phyloP scores from a whole-genome alignment of 2,113 vertebrate genomes.

The Aegithalos caudatus region DNA sequence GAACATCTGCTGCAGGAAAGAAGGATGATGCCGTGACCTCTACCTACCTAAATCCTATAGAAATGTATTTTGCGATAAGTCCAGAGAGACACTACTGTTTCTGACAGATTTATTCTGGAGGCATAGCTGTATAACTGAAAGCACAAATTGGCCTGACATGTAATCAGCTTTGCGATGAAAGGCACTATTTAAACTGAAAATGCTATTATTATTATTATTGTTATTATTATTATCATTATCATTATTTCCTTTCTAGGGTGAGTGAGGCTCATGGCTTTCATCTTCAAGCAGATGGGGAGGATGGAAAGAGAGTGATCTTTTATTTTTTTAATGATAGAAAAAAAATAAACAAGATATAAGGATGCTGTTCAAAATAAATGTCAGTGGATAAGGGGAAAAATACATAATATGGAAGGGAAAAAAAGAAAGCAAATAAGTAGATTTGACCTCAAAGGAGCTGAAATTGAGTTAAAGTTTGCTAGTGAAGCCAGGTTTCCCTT shows the following conservation, averaged over 20 bases:
- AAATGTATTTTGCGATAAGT: background rate
- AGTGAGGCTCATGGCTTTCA: background rate
- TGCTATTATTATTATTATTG: background rate
- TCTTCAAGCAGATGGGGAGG: constrained; percentile 2
- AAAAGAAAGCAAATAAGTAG: background rate
- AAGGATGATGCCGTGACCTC: background rate
- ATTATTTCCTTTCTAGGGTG: background rate
- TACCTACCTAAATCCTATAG: background rate
- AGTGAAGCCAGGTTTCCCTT: constrained; percentile 26
- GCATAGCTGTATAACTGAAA: background rate
- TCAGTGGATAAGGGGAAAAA: background rate
- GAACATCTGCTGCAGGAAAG: background rate
- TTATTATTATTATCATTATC: background rate
- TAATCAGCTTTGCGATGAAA: constrained; percentile 49
- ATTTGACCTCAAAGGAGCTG: constrained; percentile 22
- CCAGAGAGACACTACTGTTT: background rate
- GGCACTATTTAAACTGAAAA: constrained; percentile 17
- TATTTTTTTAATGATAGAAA: background rate
- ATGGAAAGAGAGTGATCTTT: background rate
- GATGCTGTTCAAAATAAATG: constrained; percentile 3
- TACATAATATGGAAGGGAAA: background rate
- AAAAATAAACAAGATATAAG: background rate
- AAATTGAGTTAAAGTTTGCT: constrained; percentile 36
- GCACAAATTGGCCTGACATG: background rate
- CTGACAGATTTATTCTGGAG: background rate